Evolutionary conservation across 2,113 vertebrate genomes (phyloP).

Genomic region (Andinoacara biseriatus): DNA sequence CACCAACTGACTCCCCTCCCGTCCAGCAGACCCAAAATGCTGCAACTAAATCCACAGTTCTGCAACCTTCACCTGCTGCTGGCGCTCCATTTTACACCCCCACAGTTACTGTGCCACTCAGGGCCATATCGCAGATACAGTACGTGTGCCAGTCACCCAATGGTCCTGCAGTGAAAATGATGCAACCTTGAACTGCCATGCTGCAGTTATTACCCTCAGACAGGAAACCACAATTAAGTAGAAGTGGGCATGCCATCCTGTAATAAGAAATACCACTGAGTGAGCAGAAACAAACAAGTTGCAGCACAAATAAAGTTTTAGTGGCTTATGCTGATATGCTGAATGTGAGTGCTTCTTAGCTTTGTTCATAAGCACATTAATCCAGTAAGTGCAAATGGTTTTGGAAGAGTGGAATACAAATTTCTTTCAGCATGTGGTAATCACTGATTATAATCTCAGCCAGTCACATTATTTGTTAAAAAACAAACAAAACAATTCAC

Average conservation of each 20-base stretch:
- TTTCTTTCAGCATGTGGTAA: not conserved
- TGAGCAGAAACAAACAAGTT: not conserved
- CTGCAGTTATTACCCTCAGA: constrained; percentile 17
- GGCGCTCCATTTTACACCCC: constrained; percentile 20
- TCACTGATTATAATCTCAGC: not conserved
- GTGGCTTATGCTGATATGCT: not conserved
- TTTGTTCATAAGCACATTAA: not conserved
- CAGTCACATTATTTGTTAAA: not conserved
- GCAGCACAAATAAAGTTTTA: not conserved
- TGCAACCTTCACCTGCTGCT: constrained; percentile 31
- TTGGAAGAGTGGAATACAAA: not conserved
- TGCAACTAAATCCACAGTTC: constrained; percentile 46
- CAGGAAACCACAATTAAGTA: not conserved
- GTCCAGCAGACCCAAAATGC: constrained; percentile 32
- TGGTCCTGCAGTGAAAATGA: constrained; percentile 15
- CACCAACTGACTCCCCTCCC: constrained; percentile 22
- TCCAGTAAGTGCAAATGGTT: not conserved
- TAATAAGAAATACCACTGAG: constrained; percentile 7
- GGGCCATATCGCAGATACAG: constrained; percentile 3
- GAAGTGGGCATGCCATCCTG: not conserved
- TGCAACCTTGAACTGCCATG: constrained; percentile 25
- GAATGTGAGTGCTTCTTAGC: not conserved
- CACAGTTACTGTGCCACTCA: not conserved
- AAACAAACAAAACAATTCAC: no score
- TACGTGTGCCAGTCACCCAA: constrained; percentile 24